Evolutionary conservation across 1,140 invertebrate genomes (phyloP), one percentile per base, ranked within the genome.

Genomic region (Varroa destructor): DNA sequence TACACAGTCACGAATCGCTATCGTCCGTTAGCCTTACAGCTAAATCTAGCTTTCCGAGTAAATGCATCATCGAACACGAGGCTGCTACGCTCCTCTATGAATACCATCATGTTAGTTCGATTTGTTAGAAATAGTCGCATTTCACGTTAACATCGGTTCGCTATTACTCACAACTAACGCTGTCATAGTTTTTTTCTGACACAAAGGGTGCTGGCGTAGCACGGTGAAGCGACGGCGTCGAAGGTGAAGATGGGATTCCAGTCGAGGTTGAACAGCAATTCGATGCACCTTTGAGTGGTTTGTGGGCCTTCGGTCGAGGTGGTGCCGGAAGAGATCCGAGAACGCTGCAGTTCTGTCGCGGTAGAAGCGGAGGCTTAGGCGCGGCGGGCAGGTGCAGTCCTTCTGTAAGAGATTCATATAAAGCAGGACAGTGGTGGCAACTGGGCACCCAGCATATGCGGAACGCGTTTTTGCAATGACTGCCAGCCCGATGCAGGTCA

Each of bases 121-220:
- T 25, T 25, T 25, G 25, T 25, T 25, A 25, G 25, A 25, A 25
- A 25, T 25, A 25, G 25, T 25, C 25, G 25, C 25, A 25, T 25
- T 25, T 25, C 25, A 25, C 25, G 25, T 25, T 25, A 25, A 25
- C 25, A 25, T 25, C 25, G 25, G 25, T 25, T 25, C 25, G 25
- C 25, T 25, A 46, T 43, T 2, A 67, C 61, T 67, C 61, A 67
- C 61, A 67, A 37, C 61, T 37, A 3, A 67, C 14, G 37, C 61
- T 67, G 61, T 67, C 61, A 46, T 67, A 67, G 36, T 40, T 67
- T 8, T 67, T 67, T 8, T 67, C 61, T 40, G 61, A 67, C 12
- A 67, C 46, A 51, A 8, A 51, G 3, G 46, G 46, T 8, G 46
- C 40, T 67, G 61, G 61, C 14, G 61, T 67, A 12, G 61, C 61